A percentile compares a stretch with the other conserved stretches of the same genome.
Conservation (phyloP, 2,113 vertebrate genomes). For the Cavia aperea region DNA sequence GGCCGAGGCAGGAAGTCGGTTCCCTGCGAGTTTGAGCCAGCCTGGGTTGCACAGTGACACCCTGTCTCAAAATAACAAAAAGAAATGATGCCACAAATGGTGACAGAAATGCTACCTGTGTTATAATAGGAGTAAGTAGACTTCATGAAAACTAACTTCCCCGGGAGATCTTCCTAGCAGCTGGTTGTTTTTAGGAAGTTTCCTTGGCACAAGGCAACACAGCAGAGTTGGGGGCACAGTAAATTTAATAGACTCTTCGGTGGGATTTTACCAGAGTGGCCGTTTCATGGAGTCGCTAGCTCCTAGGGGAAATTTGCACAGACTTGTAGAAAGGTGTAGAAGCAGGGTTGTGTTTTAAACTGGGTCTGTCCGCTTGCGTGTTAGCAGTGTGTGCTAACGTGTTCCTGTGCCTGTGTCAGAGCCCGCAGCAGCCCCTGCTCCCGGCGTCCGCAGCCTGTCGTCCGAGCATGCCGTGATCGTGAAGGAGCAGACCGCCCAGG, state of each 20-base stretch:
- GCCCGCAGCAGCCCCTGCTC: neutral
- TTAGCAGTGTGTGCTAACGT: neutral
- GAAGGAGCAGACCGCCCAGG: constrained; percentile 79
- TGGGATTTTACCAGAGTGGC: neutral
- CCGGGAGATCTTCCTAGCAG: neutral
- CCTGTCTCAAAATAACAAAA: neutral
- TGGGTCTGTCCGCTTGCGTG: neutral
- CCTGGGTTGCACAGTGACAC: too few relatives aligned
- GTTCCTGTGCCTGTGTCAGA: constrained; percentile 50
- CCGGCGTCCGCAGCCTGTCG: constrained; percentile 64
- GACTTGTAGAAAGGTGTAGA: neutral
- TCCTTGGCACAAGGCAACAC: neutral
- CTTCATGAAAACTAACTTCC: neutral
- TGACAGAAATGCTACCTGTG: neutral
- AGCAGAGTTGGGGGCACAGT: neutral
- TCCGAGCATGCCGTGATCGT: constrained; percentile 74
- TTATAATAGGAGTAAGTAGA: neutral
- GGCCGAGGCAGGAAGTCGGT: too few relatives aligned
- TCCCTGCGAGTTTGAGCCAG: too few relatives aligned
- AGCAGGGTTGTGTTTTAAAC: neutral
- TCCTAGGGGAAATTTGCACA: neutral
- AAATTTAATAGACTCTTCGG: neutral
- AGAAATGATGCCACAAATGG: neutral
- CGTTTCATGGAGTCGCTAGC: neutral
- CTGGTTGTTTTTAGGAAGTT: neutral